Evolutionary conservation across 2,113 vertebrate species (phyloP), one percentile per base, ranked within the genome.

Genomic region (Balaenoptera acutorostrata): DNA sequence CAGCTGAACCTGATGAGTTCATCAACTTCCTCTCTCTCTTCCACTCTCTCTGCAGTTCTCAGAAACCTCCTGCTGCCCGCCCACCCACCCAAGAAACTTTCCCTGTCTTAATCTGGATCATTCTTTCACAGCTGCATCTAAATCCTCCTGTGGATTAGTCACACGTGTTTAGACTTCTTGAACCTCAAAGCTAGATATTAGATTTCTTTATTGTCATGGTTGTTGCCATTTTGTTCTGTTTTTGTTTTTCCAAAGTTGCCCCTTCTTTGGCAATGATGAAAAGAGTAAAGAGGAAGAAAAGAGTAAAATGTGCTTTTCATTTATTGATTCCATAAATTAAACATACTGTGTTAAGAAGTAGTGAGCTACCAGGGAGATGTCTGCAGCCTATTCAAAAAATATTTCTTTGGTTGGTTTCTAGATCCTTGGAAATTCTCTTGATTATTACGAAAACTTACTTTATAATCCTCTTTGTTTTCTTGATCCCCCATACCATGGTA

Each of bases 41-140:
- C 14, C 0, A 25, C 29, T 46, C 6, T 20, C 3, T 36, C 46
- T 27, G 6, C 5, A 36, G 5, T 17, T 36, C 64, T 18, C 18
- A 20, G 59, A 10, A 39, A 39, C 7, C 11, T 52, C 4, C 3
- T 21, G 0, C 6, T n/a, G 8, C 10, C 8, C 1, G 33, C 14
- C 31, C 20, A 15, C 18, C 31, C 20, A 12, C 12, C 31, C 0
- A 1, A 46, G 55, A 63, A 52, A 9, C 5, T 25, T 93, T 36
- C 3, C 3, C 13, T 66, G 6, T 57, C 52, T 49, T 5, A 17
- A 68, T 41, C 29, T 29, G 21, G 13, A 66, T 29, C 10, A 23
- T 27, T 49, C 41, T n/a, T 64, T 69, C 20, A 29, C 27, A 20
- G 52, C 52, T 82, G 59, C 25, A 21, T 25, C 49, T 41, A 9